Base-by-base conservation (phyloP, 1,140 invertebrate genomes). In the Euura lappo region DNA sequence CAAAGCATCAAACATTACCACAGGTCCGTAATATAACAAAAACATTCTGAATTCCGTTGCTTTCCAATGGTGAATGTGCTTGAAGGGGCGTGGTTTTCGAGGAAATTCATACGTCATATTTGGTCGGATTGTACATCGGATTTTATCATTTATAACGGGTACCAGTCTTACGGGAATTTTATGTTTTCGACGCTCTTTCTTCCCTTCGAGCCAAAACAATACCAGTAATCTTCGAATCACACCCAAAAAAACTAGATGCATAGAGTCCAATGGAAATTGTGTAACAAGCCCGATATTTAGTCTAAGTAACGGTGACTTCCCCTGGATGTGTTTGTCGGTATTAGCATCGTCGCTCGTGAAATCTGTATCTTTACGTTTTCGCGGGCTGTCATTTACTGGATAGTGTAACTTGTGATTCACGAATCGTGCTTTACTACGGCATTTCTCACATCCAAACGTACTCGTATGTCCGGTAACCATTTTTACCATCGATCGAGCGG, bases 21-120 rank as follows among this genome's bases (percentile, higher is more conserved):
- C 44, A 60, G 78, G 76, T 44, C 79, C 78, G n/a, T 74, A 66
- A 73, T 83, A 83, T 66, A 81, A 71, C 6, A 81, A 42, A 71
- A 80, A 81, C 13, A 74, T 69, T 28, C 78, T 69, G 42, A 80
- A 79, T 78, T 84, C 82, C 42, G 81, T 78, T 10, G 80, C 81
- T 76, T 84, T 84, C 77, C 78, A 84, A 60, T 66, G 46, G n/a
- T 74, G 65, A 46, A 78, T 43, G 60, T 75, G 69, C 43, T 72
- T 70, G 51, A 84, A 71, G 45, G 42, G n/a, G 44, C 69, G 2
- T 0, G 73, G 66, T 6, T 64, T 51, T 10, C 69, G 69, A 43
- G 46, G 69, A 71, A 74, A 74, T 68, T 74, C 73, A 4, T 3
- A 10, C 4, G 68, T 60, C 51, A 8, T 8, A 2, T 11, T 2